Evolutionary conservation across 2,888 invertebrate species (phyloP).

Genomic region (Epinotia brunnichana): DNA sequence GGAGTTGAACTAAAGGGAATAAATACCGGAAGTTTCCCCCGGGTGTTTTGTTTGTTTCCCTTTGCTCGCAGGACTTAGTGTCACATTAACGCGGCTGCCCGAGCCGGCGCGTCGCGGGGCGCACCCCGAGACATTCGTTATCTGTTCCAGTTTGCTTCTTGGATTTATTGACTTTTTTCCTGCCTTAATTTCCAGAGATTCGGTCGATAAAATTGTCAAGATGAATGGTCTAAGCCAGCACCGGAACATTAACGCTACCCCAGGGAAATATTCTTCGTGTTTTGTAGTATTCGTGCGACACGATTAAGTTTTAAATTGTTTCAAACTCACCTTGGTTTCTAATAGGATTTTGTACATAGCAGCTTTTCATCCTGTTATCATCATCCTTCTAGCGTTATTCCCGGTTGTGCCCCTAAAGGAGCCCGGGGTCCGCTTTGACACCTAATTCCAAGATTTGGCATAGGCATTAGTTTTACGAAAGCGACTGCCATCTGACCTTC

Average conservation of each 20-base stretch:
- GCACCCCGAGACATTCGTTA: constrained; percentile 69
- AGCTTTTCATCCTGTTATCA: constrained; percentile 19
- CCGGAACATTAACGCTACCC: constrained; percentile 80
- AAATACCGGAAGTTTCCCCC: constrained; percentile 46
- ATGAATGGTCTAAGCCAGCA: constrained; percentile 74
- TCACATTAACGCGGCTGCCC: constrained; percentile 62
- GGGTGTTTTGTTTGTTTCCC: constrained; percentile 60
- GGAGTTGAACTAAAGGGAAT: constrained; percentile 47
- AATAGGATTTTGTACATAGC: constrained; percentile 25
- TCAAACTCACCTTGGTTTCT: constrained; percentile 34
- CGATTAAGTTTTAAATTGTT: constrained; percentile 44
- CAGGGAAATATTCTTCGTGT: constrained; percentile 78
- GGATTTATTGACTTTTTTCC: constrained; percentile 81
- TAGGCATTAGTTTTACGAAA: no score
- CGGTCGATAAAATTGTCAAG: constrained; percentile 64
- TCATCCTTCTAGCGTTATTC: no score
- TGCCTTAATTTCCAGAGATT: constrained; percentile 81
- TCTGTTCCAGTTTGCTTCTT: constrained; percentile 72
- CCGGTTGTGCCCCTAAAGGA: no score
- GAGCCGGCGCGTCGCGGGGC: constrained; percentile 51
- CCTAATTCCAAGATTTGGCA: no score
- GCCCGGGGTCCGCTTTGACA: no score
- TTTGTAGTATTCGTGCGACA: constrained; percentile 69
- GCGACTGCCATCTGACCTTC: no score
- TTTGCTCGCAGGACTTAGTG: constrained; percentile 59